Percentiles rank a stretch among this genome's conserved stretches.
These are phyloP conservation scores for Mirounga angustirostris DNA, from an alignment of 2,113 vertebrate genomes.

Conservation along the genomic window DNA sequence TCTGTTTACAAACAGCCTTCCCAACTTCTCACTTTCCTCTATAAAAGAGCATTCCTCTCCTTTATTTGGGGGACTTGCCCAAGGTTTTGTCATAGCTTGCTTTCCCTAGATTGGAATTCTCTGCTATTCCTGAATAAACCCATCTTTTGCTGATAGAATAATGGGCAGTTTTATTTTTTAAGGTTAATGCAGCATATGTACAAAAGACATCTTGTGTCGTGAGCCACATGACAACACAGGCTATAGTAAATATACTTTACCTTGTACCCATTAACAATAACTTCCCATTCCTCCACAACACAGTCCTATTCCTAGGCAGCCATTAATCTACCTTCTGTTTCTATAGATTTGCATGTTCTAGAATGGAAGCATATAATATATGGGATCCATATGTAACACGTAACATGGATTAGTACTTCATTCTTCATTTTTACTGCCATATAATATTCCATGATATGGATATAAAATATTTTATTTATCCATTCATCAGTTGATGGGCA, in stretches of 20 bases:
- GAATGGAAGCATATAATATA: not conserved
- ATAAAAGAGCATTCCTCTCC: not conserved
- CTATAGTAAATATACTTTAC: not conserved
- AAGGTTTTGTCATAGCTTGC: not conserved
- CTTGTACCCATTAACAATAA: not conserved
- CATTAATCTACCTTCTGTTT: not conserved
- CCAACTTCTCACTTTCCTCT: not conserved
- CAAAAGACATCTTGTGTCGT: slow-evolving; percentile 26
- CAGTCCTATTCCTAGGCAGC: not conserved
- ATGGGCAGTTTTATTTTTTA: not conserved
- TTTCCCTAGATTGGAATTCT: not conserved
- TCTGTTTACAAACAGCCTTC: not conserved
- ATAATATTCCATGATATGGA: not conserved
- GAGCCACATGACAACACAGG: not conserved
- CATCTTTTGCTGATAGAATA: not conserved
- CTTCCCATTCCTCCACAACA: not conserved
- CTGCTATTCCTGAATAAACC: not conserved
- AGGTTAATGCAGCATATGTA: not conserved
- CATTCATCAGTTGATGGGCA: not conserved
- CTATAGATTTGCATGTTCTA: not conserved
- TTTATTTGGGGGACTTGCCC: not conserved
- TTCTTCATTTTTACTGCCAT: slow-evolving; percentile 25
- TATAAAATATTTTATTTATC: not conserved
- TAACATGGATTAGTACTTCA: not conserved
- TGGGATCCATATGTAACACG: not conserved